Percentiles rank a stretch among this genome's conserved stretches.
Evolutionary conservation across 2,113 vertebrate genomes (phyloP).

Genomic region (Eulemur rufifrons): DNA sequence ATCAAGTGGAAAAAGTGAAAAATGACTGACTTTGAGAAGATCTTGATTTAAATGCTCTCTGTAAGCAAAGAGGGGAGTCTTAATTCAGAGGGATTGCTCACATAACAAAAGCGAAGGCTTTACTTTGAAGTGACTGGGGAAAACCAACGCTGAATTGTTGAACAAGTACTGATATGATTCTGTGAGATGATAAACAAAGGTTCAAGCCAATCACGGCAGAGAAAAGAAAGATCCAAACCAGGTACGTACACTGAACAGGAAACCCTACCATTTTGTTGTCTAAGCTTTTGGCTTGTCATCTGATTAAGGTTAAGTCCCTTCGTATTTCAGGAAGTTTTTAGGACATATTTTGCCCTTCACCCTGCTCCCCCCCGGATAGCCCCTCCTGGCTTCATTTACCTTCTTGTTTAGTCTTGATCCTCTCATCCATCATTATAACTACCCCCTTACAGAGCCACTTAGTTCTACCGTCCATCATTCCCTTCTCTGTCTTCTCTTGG

Average conservation of each 20-base stretch:
- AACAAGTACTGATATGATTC: background rate
- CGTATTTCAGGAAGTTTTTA: background rate
- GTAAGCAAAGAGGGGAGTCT: background rate
- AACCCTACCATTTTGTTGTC: background rate
- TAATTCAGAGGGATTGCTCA: background rate
- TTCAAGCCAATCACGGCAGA: background rate
- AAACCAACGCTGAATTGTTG: background rate
- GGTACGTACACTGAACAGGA: background rate
- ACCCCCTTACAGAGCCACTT: slow-evolving; percentile 24
- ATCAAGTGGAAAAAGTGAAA: background rate
- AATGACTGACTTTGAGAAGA: background rate
- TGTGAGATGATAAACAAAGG: background rate
- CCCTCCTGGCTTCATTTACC: slow-evolving; percentile 2
- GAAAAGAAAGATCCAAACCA: slow-evolving; percentile 9
- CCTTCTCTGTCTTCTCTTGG: background rate
- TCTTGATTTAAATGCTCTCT: slow-evolving; percentile 14
- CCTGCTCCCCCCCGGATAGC: background rate
- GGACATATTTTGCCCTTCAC: background rate
- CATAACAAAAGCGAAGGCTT: background rate
- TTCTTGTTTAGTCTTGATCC: background rate
- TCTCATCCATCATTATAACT: slow-evolving; percentile 43
- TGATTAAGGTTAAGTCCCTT: background rate
- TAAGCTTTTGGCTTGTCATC: slow-evolving; percentile 22
- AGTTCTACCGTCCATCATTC: background rate
- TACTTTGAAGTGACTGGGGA: background rate